Base-by-base conservation (phyloP, 1,140 invertebrate genomes). In the Drosophila leontia region DNA sequence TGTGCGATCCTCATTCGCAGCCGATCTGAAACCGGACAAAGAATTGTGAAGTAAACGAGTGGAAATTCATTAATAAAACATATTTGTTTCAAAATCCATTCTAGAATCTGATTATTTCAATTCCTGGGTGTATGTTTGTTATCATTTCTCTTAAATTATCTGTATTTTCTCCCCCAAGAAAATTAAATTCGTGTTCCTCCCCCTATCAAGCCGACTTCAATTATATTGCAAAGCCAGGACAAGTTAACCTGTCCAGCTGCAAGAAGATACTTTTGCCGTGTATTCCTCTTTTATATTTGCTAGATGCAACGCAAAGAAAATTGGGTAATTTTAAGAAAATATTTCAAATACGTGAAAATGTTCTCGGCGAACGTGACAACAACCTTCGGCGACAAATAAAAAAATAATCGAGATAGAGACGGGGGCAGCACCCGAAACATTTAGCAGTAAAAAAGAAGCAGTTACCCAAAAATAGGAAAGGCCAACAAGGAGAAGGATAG, bases 281-380 rank as follows among this genome's bases (percentile, higher is more conserved):
- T 57, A 29, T 65, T 44, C 37, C 76, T 29, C 37, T 64, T 64
- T 80, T 60, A 48, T 70, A 45, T 63, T 55, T 51, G 77, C 51
- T 79, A 45, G 70, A 74, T 63, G 64, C 48, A 45, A 32, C 59
- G 63, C 57, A 59, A 71, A 80, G 78, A 85, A 90, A 85, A 90
- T 90, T 90, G 81, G 85, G 85, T 90, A 90, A 90, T 90, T 90
- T 90, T 90, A 90, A 42, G 71, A 90, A 90, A 90, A 90, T 90
- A 90, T 90, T 90, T 90, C 70, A 85, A 80, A 90, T 82, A 90
- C 85, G 85, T 90, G 85, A 82, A 90, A 90, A 90, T 90, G 85
- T 77, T 60, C 68, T 63, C 13, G 26, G 17, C 37, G 85, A 59
- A 90, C 85, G 85, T 90, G 85, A 90, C 85, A 70, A 81, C 69